Conservation (phyloP, 2,888 invertebrate genomes). For the Odontomyia ornata region DNA sequence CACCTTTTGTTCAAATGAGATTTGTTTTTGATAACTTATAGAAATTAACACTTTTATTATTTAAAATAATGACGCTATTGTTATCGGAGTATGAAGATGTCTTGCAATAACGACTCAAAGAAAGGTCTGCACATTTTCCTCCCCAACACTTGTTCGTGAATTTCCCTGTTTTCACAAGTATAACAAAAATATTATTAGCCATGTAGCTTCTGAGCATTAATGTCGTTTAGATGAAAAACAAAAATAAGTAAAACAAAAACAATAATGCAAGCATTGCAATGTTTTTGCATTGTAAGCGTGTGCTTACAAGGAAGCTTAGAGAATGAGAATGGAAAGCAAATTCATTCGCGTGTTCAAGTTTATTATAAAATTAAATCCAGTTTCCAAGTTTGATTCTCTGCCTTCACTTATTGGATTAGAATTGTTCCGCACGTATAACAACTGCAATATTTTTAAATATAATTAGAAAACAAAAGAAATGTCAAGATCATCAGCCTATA, state of each 20-base stretch:
- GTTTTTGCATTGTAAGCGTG: conserved; percentile 5
- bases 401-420: background rate
- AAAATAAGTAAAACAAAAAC: background rate
- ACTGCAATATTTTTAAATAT: too few species aligned
- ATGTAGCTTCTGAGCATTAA: background rate
- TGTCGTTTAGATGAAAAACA: background rate
- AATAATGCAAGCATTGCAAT: background rate
- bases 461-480: too few species aligned
- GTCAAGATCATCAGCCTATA: too few species aligned
- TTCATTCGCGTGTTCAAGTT: conserved; percentile 2
- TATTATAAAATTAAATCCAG: background rate
- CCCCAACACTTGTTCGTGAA: too few species aligned
- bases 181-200: background rate
- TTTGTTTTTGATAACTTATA: too few species aligned
- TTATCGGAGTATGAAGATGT: too few species aligned
- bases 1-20: too few species aligned
- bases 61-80: too few species aligned
- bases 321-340: background rate
- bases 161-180: background rate
- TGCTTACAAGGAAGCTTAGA: conserved; percentile 10
- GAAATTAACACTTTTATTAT: too few species aligned
- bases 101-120: too few species aligned
- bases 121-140: too few species aligned
- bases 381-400: background rate
- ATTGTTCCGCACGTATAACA: background rate